A percentile compares a stretch with the other conserved stretches of the same genome.
Conservation (phyloP, 2,113 vertebrate species). For the Anguilla rostrata region DNA sequence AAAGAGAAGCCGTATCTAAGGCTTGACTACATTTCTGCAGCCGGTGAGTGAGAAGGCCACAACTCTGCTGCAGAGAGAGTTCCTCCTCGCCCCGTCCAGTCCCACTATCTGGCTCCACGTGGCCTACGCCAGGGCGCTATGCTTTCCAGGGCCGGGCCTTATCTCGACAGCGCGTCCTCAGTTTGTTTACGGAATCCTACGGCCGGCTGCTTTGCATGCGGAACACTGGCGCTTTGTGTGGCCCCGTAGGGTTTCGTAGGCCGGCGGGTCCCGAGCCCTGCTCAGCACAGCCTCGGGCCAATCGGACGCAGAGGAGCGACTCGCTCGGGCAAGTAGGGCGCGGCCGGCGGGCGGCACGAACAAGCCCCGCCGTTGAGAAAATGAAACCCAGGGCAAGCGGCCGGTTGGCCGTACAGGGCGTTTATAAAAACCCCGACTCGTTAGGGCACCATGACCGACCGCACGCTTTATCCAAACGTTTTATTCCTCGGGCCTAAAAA, state of each 20-base stretch:
- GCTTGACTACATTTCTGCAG: too few relatives aligned
- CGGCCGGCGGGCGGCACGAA: neutral
- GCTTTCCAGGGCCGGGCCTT: constrained; percentile 9
- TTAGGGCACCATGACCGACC: neutral
- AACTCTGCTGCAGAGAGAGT: neutral
- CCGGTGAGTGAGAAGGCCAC: neutral
- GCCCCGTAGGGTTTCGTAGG: constrained; percentile 5
- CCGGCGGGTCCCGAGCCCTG: constrained; percentile 21
- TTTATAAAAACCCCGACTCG: neutral
- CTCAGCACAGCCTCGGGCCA: constrained; percentile 32
- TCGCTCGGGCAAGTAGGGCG: neutral
- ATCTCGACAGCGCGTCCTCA: neutral
- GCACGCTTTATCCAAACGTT: too few relatives aligned
- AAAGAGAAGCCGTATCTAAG: too few relatives aligned
- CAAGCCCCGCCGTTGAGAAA: neutral
- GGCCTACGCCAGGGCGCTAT: neutral
- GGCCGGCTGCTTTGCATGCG: constrained; percentile 48
- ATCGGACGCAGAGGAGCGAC: constrained; percentile 6
- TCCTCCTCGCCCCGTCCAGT: neutral
- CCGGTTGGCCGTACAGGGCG: neutral
- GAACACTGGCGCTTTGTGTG: constrained; percentile 42
- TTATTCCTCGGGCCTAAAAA: too few relatives aligned
- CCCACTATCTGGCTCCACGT: neutral
- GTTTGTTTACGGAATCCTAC: constrained; percentile 29
- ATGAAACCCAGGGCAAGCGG: neutral